Conservation (phyloP, 2,888 invertebrate genomes). For the Euproctis similis region DNA sequence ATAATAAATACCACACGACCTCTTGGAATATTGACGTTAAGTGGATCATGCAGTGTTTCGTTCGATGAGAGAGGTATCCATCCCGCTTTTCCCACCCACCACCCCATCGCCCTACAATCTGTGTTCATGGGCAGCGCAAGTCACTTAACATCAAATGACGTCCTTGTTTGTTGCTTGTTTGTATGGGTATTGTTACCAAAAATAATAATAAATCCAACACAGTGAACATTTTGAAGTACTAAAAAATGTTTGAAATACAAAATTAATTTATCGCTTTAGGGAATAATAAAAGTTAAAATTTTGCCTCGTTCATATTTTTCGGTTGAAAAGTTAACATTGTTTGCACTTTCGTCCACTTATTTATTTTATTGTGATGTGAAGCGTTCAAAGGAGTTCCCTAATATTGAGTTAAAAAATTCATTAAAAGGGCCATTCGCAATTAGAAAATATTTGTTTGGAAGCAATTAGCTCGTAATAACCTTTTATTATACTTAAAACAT, state of each 20-base stretch:
- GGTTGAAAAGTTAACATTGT: conserved; percentile 14
- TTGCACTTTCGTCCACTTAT: conserved; percentile 5
- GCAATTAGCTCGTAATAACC: not conserved
- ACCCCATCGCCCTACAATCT: no score
- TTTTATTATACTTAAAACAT: not conserved
- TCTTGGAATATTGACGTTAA: no score
- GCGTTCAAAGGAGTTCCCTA: conserved; percentile 2
- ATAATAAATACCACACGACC: no score
- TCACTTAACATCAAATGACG: no score
- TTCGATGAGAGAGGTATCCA: no score
- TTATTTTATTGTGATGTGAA: conserved; percentile 3
- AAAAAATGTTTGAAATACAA: conserved; percentile 14
- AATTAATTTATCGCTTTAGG: conserved; percentile 16
- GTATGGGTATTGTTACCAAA: no score
- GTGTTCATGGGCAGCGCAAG: no score
- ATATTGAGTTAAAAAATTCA: conserved; percentile 1
- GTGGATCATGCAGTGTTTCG: no score
- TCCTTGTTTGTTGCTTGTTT: no score
- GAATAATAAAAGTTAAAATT: conserved; percentile 13
- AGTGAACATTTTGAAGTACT: no score
- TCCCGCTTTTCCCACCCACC: no score
- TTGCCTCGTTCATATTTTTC: conserved; percentile 11
- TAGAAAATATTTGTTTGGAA: conserved; percentile 1
- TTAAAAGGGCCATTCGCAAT: conserved; percentile 2
- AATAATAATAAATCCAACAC: no score